phyloP scores from a whole-genome alignment of 2,888 invertebrate genomes.

The Pandemis cinnamomeana region DNA sequence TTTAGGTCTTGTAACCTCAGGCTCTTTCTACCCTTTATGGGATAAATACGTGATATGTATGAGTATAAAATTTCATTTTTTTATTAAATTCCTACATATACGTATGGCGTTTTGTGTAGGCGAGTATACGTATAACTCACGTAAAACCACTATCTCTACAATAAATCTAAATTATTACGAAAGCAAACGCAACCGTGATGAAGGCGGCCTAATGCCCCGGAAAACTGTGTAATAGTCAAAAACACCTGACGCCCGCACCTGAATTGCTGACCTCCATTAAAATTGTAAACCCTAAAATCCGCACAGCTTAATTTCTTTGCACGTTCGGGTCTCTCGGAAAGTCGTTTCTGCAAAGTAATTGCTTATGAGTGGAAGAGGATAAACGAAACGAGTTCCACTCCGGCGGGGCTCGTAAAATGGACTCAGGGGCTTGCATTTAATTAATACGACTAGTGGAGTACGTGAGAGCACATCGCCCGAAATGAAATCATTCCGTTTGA shows the following conservation, averaged over 20 bases:
- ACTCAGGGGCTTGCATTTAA: slow-evolving; percentile 82
- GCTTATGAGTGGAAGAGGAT: slow-evolving; percentile 83
- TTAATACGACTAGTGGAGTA: slow-evolving; percentile 78
- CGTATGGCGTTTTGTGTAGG: background rate
- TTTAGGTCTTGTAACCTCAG: too few species aligned
- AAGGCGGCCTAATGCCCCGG: slow-evolving; percentile 16
- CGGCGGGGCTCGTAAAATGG: slow-evolving; percentile 77
- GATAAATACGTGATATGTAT: too few species aligned
- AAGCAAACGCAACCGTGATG: slow-evolving; percentile 1
- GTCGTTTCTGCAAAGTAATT: slow-evolving; percentile 80
- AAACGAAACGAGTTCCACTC: slow-evolving; percentile 80
- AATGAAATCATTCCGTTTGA: slow-evolving; percentile 77
- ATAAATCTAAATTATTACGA: slow-evolving; percentile 8
- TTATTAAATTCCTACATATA: background rate
- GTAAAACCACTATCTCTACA: background rate
- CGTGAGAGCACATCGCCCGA: slow-evolving; percentile 72
- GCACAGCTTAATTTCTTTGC: slow-evolving; percentile 77
- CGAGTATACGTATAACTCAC: background rate
- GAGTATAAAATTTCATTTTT: background rate
- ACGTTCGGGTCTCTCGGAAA: slow-evolving; percentile 72
- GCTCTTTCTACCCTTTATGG: too few species aligned
- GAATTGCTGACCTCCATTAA: slow-evolving; percentile 67
- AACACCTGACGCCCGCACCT: slow-evolving; percentile 54
- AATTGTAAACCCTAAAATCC: slow-evolving; percentile 71
- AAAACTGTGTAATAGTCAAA: slow-evolving; percentile 42